Evolutionary conservation across 2,888 invertebrate genomes (phyloP).

Genomic region (Cephus runcator): DNA sequence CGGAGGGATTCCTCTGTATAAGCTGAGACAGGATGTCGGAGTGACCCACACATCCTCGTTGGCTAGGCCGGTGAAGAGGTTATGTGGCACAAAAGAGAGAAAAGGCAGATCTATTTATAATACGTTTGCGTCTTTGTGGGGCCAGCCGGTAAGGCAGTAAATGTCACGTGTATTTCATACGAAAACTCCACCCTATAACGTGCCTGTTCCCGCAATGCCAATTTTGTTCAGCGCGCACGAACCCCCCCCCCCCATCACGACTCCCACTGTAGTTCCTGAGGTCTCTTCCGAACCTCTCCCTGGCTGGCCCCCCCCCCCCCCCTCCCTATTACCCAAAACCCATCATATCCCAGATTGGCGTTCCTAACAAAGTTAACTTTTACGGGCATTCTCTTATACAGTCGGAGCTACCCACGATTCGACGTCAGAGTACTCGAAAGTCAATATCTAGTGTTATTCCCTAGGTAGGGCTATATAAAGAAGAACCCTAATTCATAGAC

Average conservation of each 20-base stretch:
- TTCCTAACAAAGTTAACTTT: slow-evolving; percentile 51
- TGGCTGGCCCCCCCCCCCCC: not conserved
- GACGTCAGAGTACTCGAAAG: not conserved
- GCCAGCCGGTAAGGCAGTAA: slow-evolving; percentile 62
- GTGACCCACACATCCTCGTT: not conserved
- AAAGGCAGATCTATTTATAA: slow-evolving; percentile 60
- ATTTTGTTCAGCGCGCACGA: slow-evolving; percentile 44
- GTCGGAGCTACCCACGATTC: not conserved
- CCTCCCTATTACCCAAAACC: too few species aligned
- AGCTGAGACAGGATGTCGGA: not conserved
- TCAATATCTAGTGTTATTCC: not conserved
- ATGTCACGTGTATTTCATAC: slow-evolving; percentile 65
- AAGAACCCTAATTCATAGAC: not conserved
- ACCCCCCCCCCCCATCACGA: not conserved
- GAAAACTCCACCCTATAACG: slow-evolving; percentile 62
- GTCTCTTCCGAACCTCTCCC: not conserved
- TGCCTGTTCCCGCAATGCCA: slow-evolving; percentile 56
- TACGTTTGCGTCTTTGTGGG: slow-evolving; percentile 57
- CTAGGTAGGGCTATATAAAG: not conserved
- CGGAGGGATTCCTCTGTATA: not conserved
- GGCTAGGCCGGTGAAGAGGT: not conserved
- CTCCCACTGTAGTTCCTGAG: slow-evolving; percentile 37
- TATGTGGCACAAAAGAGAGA: slow-evolving; percentile 25
- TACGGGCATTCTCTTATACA: not conserved
- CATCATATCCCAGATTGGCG: not conserved